Evolutionary conservation across 2,888 invertebrate genomes (phyloP).

Genomic region (Nomada fucata): DNA sequence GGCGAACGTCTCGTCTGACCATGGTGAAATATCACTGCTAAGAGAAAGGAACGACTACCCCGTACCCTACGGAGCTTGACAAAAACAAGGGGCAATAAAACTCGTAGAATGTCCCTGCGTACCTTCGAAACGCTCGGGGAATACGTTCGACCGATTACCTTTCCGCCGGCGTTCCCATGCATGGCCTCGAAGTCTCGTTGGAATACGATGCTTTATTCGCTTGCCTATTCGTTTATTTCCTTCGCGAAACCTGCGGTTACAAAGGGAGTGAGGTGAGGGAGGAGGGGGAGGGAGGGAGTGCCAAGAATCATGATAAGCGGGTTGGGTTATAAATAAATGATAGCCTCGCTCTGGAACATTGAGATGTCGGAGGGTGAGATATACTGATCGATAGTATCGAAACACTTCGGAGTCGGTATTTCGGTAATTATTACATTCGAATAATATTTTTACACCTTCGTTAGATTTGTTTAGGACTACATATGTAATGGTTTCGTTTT

Average conservation of each 20-base stretch:
- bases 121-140: conserved; percentile 48
- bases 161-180: conserved; percentile 50
- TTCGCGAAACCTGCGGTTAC: background rate
- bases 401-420: too few relatives aligned
- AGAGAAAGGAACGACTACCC: conserved; percentile 76
- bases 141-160: conserved; percentile 73
- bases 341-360: too few relatives aligned
- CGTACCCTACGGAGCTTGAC: conserved; percentile 71
- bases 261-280: background rate
- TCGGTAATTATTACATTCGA: too few relatives aligned
- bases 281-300: too few relatives aligned
- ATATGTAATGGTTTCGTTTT: too few relatives aligned
- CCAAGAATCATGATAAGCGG: background rate
- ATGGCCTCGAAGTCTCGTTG: conserved; percentile 44
- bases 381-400: too few relatives aligned
- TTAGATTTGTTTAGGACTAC: too few relatives aligned
- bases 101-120: conserved; percentile 58
- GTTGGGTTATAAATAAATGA: background rate
- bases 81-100: conserved; percentile 80
- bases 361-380: too few relatives aligned
- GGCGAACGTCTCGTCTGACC: conserved; percentile 67
- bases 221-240: conserved; percentile 23
- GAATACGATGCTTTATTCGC: conserved; percentile 44
- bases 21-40: conserved; percentile 78
- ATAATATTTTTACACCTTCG: too few relatives aligned